Evolutionary conservation across 2,888 invertebrate genomes (phyloP), one percentile per base, ranked within the genome.

Genomic region (Drosophila quinaria): DNA sequence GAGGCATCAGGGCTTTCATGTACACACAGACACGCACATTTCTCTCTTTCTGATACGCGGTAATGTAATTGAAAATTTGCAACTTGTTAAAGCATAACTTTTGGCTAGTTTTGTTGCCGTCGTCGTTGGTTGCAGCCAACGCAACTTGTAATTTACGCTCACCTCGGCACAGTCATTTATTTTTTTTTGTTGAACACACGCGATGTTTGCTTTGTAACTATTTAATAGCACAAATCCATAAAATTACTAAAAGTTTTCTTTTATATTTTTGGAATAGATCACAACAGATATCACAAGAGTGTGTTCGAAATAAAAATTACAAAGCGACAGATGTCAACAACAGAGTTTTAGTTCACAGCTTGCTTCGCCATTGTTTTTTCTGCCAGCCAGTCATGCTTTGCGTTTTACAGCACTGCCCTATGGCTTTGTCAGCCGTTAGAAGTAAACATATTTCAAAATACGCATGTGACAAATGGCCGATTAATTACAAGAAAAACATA

Each of bases 301-400:
- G 74, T 67, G 75, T 78, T 76, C 35, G 64, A 82, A 82, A 73
- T 70, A 66, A 64, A 79, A 72, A 61, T 63, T 71, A 82, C 70
- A 85, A 71, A 85, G 82, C 90, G 89, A 90, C 83, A 84, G 84
- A 88, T 84, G 90, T 90, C 90, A 80, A 86, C 81, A 88, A 81
- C 78, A 70, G 69, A 87, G 59, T 71, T 87, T 84, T 71, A 70
- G 73, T 87, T 77, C 70, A 80, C 68, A 75, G 81, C 47, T 81
- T 81, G 73, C 81, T 81, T 86, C 81, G 89, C 87, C 89, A 88
- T 86, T 88, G 83, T 88, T 86, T 80, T 81, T 60, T 54, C 56
- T 62, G 87, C 67, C 86, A 74, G 79, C 64, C 81, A 81, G 62
- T 59, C 49, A 70, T 37, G 22, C 15, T 42, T 1, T 5, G 51